Conservation (phyloP, 2,888 invertebrate species). For the Phorcus lineatus region DNA sequence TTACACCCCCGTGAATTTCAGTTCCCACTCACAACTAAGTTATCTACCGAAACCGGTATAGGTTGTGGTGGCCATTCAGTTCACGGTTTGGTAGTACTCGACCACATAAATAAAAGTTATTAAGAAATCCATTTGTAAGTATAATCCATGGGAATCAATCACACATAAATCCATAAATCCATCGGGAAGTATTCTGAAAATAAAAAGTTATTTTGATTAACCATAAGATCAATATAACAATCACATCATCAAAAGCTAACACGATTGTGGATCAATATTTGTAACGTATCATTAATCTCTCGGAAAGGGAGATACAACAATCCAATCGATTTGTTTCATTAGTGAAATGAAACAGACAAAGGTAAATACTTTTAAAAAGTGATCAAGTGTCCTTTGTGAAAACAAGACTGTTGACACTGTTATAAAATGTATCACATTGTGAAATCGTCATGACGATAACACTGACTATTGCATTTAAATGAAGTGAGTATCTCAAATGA, state of each 20-base stretch:
- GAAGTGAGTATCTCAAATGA: too few species aligned
- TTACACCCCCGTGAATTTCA: not conserved
- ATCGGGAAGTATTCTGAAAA: not conserved
- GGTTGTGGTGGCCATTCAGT: not conserved
- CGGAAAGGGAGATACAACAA: too few species aligned
- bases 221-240: not conserved
- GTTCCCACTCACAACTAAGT: not conserved
- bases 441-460: too few species aligned
- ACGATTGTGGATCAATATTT: not conserved
- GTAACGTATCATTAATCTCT: too few species aligned
- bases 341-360: too few species aligned
- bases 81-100: not conserved
- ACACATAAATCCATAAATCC: constrained; percentile 2
- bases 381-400: too few species aligned
- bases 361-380: too few species aligned
- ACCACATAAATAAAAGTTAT: not conserved
- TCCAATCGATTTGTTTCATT: too few species aligned
- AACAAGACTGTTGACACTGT: too few species aligned
- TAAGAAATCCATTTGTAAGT: not conserved
- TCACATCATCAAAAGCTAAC: not conserved
- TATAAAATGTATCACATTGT: too few species aligned
- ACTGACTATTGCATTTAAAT: too few species aligned
- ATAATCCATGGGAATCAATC: not conserved
- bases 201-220: not conserved
- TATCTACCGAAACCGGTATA: not conserved